Evolutionary conservation across 2,113 vertebrate species (phyloP).

Genomic region (Peucedramus taeniatus): DNA sequence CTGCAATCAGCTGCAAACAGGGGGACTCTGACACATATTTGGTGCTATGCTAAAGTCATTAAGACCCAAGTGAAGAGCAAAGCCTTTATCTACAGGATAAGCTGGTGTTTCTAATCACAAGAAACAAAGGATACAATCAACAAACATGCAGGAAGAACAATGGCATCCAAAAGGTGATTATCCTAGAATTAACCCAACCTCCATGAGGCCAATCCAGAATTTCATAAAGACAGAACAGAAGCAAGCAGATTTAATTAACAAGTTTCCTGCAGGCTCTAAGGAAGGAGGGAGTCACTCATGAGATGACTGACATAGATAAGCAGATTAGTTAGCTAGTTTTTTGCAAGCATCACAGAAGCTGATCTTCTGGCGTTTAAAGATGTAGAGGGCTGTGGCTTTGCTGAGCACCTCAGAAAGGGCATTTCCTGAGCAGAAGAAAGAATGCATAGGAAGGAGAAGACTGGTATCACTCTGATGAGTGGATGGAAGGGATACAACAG

Average conservation of each 20-base stretch:
- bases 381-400: neutral
- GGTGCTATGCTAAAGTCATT: neutral
- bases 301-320: neutral
- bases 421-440: neutral
- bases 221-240: neutral
- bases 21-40: neutral
- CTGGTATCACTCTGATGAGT: neutral
- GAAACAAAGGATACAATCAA: neutral
- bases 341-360: neutral
- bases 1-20: neutral
- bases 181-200: neutral
- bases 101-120: neutral
- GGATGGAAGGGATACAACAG: neutral
- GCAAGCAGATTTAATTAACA: neutral
- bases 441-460: neutral
- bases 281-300: neutral
- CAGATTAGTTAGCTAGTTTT: neutral
- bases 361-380: neutral
- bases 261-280: neutral
- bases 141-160: neutral
- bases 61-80: neutral
- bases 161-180: neutral
- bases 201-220: neutral
- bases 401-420: neutral
- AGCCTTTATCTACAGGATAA: neutral